Evolutionary conservation across 2,888 invertebrate genomes (phyloP), one percentile per base, ranked within the genome.

Genomic region (Chelonus formosanus): DNA sequence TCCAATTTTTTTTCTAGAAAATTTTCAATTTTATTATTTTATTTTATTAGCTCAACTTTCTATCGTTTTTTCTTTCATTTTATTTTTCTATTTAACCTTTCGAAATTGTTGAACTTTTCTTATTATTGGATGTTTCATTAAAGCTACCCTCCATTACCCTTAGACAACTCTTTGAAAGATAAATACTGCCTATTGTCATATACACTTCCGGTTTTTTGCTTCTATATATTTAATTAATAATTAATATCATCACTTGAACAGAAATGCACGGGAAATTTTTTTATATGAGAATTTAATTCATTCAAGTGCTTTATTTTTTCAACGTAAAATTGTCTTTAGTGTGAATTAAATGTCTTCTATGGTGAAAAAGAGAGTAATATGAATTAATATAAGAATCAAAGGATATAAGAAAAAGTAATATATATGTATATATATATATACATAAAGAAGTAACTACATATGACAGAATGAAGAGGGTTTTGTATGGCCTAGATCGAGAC

Each of bases 121-220:
- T 82, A 77, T 82, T 81, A 83, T 81, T 84, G 84, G 83, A 84
- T 84, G 84, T 83, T 84, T 84, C 84, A 84, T 83, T 83, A 84
- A 83, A 80, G 80, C 82, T 81, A 83, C 82, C 84, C 82, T 83
- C 83, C 83, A 84, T 83, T 83, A 83, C 83, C 82, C 83, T 84
- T 83, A 83, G 84, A 83, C 83, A 83, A 83, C 83, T 84, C 83
- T 82, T 79, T 81, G 82, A 82, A 82, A 80, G 83, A 82, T 83
- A 83, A 84, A 83, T 83, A 20, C 20, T 20, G 20, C 20, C 20
- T 20, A 20, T 20, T 20, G 20, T 20, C 20, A 20, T 20, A 20
- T 20, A 20, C 20, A 20, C 20, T 20, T 20, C 20, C 20, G 20
- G 20, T 20, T 20, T 20, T 20, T 20, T 20, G 20, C 20, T 20